Conservation (phyloP, 2,888 invertebrate genomes). For the Lasioglossum malachurum region DNA sequence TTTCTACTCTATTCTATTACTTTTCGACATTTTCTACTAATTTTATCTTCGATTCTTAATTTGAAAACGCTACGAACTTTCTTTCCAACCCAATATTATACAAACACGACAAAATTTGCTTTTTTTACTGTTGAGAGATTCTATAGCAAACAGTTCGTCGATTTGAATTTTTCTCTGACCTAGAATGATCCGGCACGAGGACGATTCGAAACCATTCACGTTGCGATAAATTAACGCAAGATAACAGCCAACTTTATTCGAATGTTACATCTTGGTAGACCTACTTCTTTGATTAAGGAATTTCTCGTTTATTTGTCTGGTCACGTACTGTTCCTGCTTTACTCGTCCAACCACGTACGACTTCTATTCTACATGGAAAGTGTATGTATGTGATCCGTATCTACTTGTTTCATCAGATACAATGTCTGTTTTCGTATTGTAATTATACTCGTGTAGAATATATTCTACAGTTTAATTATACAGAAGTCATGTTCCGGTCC, state of each 20-base stretch:
- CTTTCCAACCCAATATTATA: background rate
- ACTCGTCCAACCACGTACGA: slow-evolving; percentile 1
- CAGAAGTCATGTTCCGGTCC: background rate
- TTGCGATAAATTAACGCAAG: background rate
- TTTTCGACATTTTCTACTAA: too few species aligned
- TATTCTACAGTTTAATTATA: background rate
- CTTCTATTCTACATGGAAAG: background rate
- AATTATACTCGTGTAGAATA: background rate
- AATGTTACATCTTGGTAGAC: background rate
- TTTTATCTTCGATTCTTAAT: too few species aligned
- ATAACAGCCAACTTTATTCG: background rate
- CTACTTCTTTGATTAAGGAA: background rate
- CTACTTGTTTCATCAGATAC: background rate
- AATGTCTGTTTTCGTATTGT: background rate
- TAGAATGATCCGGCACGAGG: background rate
- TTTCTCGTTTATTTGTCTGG: background rate
- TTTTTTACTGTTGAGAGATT: background rate
- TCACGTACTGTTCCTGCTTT: slow-evolving; percentile 4
- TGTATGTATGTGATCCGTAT: background rate
- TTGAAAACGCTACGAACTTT: too few species aligned
- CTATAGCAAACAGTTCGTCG: background rate
- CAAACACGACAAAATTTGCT: background rate
- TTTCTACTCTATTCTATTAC: too few species aligned
- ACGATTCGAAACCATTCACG: background rate
- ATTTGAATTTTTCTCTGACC: background rate